Percentiles rank a stretch among this genome's conserved stretches.
Evolutionary conservation across 2,888 invertebrate species (phyloP).

Genomic region (Ormia ochracea): DNA sequence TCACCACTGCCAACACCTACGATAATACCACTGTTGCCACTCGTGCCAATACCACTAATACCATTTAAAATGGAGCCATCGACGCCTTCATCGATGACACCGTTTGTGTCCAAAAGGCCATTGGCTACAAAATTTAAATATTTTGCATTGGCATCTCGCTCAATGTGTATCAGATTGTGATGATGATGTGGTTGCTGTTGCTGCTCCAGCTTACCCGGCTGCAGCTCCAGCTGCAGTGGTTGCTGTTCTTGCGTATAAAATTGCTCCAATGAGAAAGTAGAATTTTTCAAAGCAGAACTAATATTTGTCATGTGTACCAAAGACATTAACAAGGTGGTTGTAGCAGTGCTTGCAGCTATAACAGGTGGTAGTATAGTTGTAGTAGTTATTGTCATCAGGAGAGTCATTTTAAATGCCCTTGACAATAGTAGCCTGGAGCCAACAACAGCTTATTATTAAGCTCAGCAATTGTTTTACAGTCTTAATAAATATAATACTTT

Average conservation of each 20-base stretch:
- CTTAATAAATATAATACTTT: constrained; percentile 8
- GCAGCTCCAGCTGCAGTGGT: constrained; percentile 29
- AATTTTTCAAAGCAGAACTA: constrained; percentile 36
- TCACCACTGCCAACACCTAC: constrained; percentile 46
- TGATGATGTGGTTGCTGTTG: constrained; percentile 46
- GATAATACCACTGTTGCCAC: constrained; percentile 20
- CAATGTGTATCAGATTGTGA: constrained; percentile 63
- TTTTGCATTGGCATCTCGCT: constrained; percentile 66
- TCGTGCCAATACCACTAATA: constrained; percentile 48
- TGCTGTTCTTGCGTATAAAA: constrained; percentile 56
- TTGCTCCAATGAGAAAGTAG: constrained; percentile 23
- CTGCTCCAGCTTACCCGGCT: constrained; percentile 27
- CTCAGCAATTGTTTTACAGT: constrained; percentile 26
- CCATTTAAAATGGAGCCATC: constrained; percentile 50
- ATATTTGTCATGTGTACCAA: constrained; percentile 53
- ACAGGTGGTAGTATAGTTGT: constrained; percentile 44
- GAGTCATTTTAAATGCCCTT: constrained; percentile 9
- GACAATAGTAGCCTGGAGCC: background rate
- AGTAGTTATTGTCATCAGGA: constrained; percentile 4
- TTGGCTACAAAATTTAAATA: constrained; percentile 73
- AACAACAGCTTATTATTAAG: background rate
- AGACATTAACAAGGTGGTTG: constrained; percentile 44
- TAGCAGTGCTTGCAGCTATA: constrained; percentile 45
- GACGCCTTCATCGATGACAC: constrained; percentile 37
- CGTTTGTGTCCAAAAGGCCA: constrained; percentile 69